Base-by-base conservation (phyloP, 1,140 invertebrate genomes). In the Eriosoma lanigerum region DNA sequence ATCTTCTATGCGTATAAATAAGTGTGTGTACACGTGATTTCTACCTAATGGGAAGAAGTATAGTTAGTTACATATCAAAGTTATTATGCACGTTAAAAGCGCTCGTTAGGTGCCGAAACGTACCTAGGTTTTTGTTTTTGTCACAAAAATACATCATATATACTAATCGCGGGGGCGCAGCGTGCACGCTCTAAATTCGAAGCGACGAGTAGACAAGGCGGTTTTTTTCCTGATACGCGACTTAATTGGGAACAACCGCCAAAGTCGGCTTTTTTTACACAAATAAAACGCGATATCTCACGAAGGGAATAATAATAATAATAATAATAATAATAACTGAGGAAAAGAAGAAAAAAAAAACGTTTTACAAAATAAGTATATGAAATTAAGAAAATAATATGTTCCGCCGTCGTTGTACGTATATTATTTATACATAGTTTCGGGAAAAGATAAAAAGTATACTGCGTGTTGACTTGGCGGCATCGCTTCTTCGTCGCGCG, bases 21-120 rank as follows among this genome's bases (percentile, higher is more conserved):
- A 8, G 19, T 64, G n/a, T n/a, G 12, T 9, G 21, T 46, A 21
- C 21, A 68, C 64, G 66, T 68, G 66, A 46, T 68, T 48, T 68
- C 26, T 17, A 26, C 66, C 66, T 68, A 68, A 68, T 68, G 38
- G 66, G 64, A 38, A 21, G 38, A 46, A 38, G 62, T 38, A 48
- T n/a, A n/a, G n/a, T n/a, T n/a, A n/a, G n/a, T n/a, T n/a, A n/a
- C n/a, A n/a, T n/a, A n/a, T n/a, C n/a, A n/a, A n/a, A n/a, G n/a
- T n/a, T n/a, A n/a, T n/a, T n/a, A n/a, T n/a, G n/a, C n/a, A n/a
- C n/a, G 32, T 64, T 10, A 64, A 44, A 21, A 15, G 66, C 66
- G 66, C 66, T 68, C 44, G 66, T 68, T 68, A 68, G 66, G 66
- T 68, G 66, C 66, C 66, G 66, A 68, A 68, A 68, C 66, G 21